Evolutionary conservation across 2,797 vertebrate genomes (phyloP).

Genomic region (Manis pentadactyla): DNA sequence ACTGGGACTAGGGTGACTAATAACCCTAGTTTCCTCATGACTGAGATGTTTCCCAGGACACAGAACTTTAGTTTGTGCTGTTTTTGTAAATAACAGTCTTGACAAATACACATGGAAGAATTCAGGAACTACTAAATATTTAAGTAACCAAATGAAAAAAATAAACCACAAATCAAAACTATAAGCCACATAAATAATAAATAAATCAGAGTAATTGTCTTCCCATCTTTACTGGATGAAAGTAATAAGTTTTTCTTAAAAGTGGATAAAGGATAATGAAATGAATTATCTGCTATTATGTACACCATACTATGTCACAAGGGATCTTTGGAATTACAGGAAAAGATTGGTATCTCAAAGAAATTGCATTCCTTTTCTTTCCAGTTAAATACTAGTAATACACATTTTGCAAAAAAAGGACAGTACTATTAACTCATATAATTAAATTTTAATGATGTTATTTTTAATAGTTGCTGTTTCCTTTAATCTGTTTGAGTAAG

Average conservation of each 20-base stretch:
- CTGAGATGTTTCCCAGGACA: not conserved
- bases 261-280: not conserved
- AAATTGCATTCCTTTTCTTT: constrained; percentile 29
- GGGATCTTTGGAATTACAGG: not conserved
- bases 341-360: not conserved
- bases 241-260: constrained; percentile 16
- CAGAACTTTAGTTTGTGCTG: not conserved
- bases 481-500: constrained; percentile 24
- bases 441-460: constrained; percentile 46
- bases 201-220: constrained; percentile 4
- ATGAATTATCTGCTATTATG: not conserved
- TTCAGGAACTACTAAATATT: not conserved
- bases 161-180: not conserved
- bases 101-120: not conserved
- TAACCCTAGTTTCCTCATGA: not conserved
- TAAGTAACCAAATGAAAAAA: not conserved
- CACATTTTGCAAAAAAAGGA: not conserved
- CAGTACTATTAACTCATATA: not conserved
- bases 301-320: not conserved
- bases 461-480: not conserved
- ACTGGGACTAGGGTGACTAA: not conserved
- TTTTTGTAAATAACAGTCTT: not conserved
- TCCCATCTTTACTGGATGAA: not conserved
- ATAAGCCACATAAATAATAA: too few relatives aligned
- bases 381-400: not conserved